phyloP scores from a whole-genome alignment of 1,140 invertebrate genomes.

The Macrotrachela quadricornifera region DNA sequence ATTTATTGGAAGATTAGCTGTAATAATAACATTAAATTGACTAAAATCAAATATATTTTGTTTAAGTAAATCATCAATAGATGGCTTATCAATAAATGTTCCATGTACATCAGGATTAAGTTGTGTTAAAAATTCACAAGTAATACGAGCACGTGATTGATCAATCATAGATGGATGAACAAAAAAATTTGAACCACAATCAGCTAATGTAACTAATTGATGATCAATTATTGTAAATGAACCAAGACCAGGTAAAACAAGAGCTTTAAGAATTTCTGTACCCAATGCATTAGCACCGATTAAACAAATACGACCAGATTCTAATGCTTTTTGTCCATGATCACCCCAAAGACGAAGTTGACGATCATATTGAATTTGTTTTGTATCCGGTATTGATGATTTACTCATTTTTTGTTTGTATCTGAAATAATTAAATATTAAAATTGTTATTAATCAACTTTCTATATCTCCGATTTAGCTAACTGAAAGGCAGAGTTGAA shows the following conservation, averaged over 20 bases:
- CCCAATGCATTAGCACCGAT: slow-evolving; percentile 81
- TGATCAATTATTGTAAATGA: slow-evolving; percentile 88
- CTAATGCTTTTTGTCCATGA: slow-evolving; percentile 69
- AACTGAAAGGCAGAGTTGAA: too few species aligned
- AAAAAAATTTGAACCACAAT: neutral
- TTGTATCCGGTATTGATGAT: too few species aligned
- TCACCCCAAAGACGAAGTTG: slow-evolving; percentile 86
- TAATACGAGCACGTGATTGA: slow-evolving; percentile 52
- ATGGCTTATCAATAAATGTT: slow-evolving; percentile 46
- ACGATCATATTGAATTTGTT: slow-evolving; percentile 46
- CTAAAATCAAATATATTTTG: too few species aligned
- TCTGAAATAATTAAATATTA: too few species aligned
- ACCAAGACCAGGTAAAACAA: slow-evolving; percentile 75
- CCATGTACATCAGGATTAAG: slow-evolving; percentile 77
- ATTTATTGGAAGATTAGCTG: neutral
- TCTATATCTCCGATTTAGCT: too few species aligned
- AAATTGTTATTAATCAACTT: too few species aligned
- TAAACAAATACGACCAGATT: slow-evolving; percentile 67
- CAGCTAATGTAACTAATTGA: slow-evolving; percentile 19
- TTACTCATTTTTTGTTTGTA: too few species aligned
- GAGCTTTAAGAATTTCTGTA: slow-evolving; percentile 77
- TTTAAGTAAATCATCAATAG: too few species aligned
- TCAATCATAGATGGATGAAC: slow-evolving; percentile 31
- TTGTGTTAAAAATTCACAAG: slow-evolving; percentile 59
- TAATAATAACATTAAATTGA: too few species aligned